phyloP scores from a whole-genome alignment of 2,113 vertebrate genomes.

The Ornithorhynchus anatinus region DNA sequence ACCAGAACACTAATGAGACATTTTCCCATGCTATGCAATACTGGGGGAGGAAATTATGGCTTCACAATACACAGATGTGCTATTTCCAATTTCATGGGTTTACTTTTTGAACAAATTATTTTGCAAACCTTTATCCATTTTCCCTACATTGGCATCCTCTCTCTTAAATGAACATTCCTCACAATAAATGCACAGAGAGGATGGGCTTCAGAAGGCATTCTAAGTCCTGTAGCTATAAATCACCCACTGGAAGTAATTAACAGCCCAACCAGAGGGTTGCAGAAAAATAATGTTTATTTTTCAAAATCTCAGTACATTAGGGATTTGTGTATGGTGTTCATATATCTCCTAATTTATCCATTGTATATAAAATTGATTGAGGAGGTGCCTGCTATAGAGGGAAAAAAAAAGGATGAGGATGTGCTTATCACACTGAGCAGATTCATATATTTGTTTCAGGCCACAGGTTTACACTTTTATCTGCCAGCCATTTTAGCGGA shows the following conservation, averaged over 20 bases:
- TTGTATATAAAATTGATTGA: not conserved
- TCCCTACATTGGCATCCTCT: no score
- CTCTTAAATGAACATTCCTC: not conserved
- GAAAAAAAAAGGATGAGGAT: not conserved
- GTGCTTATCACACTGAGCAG: no score
- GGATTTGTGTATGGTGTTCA: no score
- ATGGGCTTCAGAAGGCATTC: conserved; percentile 1
- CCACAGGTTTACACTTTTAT: no score
- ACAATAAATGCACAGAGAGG: not conserved
- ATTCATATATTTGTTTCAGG: no score
- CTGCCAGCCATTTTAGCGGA: no score
- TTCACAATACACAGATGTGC: not conserved
- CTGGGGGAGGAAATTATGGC: not conserved
- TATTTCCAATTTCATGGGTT: not conserved
- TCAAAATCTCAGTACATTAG: no score
- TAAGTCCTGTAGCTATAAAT: not conserved
- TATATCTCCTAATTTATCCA: not conserved
- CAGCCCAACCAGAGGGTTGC: not conserved
- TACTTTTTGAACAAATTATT: not conserved
- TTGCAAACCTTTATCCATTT: not conserved
- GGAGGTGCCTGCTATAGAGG: not conserved
- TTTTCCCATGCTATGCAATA: conserved; percentile 13
- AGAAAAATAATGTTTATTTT: no score
- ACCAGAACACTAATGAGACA: conserved; percentile 26
- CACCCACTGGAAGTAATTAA: not conserved